phyloP scores from a whole-genome alignment of 2,113 vertebrate species.

The Antechinus stuartii region DNA sequence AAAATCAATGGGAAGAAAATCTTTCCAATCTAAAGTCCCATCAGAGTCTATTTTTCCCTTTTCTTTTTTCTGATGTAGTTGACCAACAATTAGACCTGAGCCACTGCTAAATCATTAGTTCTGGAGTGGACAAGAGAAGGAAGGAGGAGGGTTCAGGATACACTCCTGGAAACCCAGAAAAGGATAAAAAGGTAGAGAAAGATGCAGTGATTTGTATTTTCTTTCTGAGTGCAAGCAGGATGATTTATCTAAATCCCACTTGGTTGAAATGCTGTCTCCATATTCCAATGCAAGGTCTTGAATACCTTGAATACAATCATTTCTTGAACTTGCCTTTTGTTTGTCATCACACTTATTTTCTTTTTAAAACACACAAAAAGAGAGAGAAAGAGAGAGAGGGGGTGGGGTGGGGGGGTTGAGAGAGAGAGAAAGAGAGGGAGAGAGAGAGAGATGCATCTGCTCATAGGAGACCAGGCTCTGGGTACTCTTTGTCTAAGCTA shows the following conservation, averaged over 20 bases:
- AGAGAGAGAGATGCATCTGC: too few species aligned
- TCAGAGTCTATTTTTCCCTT: neutral
- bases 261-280: neutral
- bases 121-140: neutral
- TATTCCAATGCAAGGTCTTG: neutral
- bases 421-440: too few species aligned
- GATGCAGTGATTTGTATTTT: neutral
- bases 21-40: neutral
- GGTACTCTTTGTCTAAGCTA: neutral
- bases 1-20: neutral
- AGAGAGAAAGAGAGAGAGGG: too few species aligned
- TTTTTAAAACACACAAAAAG: neutral
- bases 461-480: neutral
- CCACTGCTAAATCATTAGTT: accelerated
- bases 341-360: neutral
- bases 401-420: too few species aligned
- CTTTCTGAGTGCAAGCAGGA: neutral
- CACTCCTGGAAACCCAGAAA: neutral
- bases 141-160: too few species aligned
- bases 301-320: neutral
- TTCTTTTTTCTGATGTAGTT: neutral
- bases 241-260: neutral
- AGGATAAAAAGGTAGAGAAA: neutral
- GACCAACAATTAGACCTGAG: accelerated
- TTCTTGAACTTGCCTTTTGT: too few species aligned